Percentiles rank a stretch among this genome's conserved stretches.
Conservation (phyloP, 2,888 invertebrate species). For the Eulithis testata region DNA sequence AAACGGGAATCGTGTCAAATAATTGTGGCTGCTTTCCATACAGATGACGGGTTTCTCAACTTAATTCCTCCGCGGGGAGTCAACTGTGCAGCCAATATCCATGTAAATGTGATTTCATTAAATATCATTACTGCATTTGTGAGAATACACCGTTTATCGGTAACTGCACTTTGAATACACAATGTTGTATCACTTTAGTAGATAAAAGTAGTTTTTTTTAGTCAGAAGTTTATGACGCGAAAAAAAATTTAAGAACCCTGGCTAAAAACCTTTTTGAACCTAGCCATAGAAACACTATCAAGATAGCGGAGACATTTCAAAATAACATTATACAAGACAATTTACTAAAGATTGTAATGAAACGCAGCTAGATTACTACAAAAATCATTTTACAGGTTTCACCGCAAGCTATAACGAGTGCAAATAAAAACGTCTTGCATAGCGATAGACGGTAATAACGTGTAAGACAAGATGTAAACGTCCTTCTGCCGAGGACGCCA, state of each 20-base stretch:
- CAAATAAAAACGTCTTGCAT: slow-evolving; percentile 26
- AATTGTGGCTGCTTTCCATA: slow-evolving; percentile 49
- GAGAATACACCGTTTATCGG: slow-evolving; percentile 24
- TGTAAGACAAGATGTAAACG: slow-evolving; percentile 33
- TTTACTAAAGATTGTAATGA: slow-evolving; percentile 13
- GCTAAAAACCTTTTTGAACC: neutral
- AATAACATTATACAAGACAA: slow-evolving; percentile 13
- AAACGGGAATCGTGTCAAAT: slow-evolving; percentile 27
- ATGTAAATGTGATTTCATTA: slow-evolving; percentile 53
- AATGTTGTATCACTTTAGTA: neutral
- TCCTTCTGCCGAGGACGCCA: slow-evolving; percentile 20
- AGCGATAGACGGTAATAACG: slow-evolving; percentile 23
- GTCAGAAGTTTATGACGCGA: too few relatives aligned
- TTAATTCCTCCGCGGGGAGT: slow-evolving; percentile 38
- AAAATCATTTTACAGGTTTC: slow-evolving; percentile 1
- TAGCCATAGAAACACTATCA: neutral
- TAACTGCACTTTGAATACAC: slow-evolving; percentile 15
- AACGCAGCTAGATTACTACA: too few relatives aligned
- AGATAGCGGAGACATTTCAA: neutral
- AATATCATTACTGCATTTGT: slow-evolving; percentile 37
- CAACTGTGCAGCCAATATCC: slow-evolving; percentile 48
- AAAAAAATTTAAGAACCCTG: neutral
- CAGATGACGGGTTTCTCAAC: slow-evolving; percentile 48
- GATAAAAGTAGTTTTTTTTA: neutral
- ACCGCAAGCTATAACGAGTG: slow-evolving; percentile 10